Base-by-base conservation (phyloP, 2,113 vertebrate species). In the Acrocephalus kingi region DNA sequence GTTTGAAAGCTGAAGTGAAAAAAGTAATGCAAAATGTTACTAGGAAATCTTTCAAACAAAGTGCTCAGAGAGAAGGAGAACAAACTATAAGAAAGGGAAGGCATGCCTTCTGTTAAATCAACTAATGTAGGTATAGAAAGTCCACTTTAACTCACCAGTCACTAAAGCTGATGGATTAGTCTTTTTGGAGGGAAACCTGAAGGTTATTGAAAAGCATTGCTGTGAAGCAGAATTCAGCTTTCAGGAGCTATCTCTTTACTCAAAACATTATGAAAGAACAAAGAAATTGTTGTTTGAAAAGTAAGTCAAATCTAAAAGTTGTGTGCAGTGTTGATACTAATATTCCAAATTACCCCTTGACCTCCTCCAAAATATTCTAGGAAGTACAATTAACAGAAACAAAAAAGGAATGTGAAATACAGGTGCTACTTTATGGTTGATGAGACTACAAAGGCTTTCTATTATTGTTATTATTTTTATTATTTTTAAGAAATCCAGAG, bases 361-460 rank as follows among this genome's bases (percentile, higher is more conserved):
- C 56, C 43, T 46, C 46, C 30, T 92, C 39, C 31, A 73, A 55
- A 76, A 80, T 85, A 37, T 7, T 82, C 71, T 72, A 3, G 75
- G 48, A 93, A 87, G 39, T 79, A 49, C 27, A 63, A 55, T 52
- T 95, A 86, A 61, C 64, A 90, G 79, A 96, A 93, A 78, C 59
- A 90, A 86, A 91, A 94, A 89, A 72, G 18, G 39, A 81, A 84
- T 73, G 55, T 52, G 45, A 77, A 73, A 62, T 73, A 93, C 58
- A 87, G 56, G 54, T 89, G 43, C 30, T 84, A 76, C 27, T 87
- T 93, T 91, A 72, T 56, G 48, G 56, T 56, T 84, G 39, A 78
- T 78, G 86, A 94, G 64, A 78, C 55, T 92, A 93, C 76, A 95
- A 93, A 94, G 76, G 15, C n/a, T 89, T 94, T 81, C 30, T 66